Percentiles rank a stretch among this genome's conserved stretches.
Conservation (phyloP, 2,888 invertebrate species). For the Melieria omissa region DNA sequence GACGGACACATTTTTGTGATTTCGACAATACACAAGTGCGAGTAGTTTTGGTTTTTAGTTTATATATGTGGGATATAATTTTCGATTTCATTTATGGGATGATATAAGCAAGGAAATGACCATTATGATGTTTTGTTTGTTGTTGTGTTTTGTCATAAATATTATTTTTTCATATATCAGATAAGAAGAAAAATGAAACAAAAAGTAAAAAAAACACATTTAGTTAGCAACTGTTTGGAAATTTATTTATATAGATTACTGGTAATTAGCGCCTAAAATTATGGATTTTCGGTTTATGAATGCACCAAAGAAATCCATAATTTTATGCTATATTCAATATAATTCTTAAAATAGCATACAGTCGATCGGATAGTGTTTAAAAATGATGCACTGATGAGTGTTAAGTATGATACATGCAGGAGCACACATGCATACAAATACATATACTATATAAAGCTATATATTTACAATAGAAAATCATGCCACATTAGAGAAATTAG, state of each 20-base stretch:
- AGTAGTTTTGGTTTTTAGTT: conserved; percentile 43
- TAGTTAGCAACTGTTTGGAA: conserved; percentile 60
- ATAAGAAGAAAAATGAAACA: conserved; percentile 63
- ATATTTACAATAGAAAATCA: too few relatives aligned
- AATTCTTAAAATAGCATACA: background rate
- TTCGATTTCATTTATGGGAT: conserved; percentile 49
- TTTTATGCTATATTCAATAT: background rate
- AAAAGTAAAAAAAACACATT: conserved; percentile 60
- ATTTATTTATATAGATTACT: background rate
- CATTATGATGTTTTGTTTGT: conserved; percentile 59
- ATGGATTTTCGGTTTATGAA: background rate
- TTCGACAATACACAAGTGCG: conserved; percentile 44
- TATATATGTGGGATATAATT: conserved; percentile 52
- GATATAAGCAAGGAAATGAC: conserved; percentile 65
- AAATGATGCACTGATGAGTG: background rate
- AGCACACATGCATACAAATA: background rate
- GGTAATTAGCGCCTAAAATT: background rate
- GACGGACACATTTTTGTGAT: conserved; percentile 53
- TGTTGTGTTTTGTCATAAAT: conserved; percentile 37
- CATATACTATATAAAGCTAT: background rate
- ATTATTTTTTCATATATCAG: conserved; percentile 44
- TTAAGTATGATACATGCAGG: background rate
- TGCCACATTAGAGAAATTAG: too few relatives aligned
- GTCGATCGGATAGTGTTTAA: background rate
- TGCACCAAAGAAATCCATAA: background rate